Evolutionary conservation across 2,113 vertebrate genomes (phyloP).

Genomic region (Thermophis baileyi): DNA sequence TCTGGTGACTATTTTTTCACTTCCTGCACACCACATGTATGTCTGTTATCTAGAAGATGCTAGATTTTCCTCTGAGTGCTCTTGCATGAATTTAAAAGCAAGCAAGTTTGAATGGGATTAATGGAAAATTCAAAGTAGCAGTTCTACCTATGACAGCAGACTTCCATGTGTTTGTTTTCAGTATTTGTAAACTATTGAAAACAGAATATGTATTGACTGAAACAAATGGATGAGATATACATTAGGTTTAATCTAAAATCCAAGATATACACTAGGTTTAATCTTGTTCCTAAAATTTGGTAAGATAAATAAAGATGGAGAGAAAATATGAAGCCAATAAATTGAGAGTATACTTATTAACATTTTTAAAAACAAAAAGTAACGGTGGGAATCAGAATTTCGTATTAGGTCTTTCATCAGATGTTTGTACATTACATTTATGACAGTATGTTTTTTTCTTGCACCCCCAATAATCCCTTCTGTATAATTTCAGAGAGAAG

Average conservation of each 20-base stretch:
- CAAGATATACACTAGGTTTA: not conserved
- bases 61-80: constrained; percentile 53
- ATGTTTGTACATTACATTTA: constrained; percentile 52
- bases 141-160: constrained; percentile 40
- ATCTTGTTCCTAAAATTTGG: not conserved
- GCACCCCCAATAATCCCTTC: constrained; percentile 58
- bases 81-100: constrained; percentile 52
- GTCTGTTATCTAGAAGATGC: constrained; percentile 63
- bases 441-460: constrained; percentile 40
- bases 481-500: constrained; percentile 69
- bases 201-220: constrained; percentile 1
- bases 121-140: constrained; percentile 45
- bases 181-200: constrained; percentile 34
- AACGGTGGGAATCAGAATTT: not conserved
- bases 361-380: constrained; percentile 56
- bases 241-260: not conserved
- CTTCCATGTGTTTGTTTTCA: constrained; percentile 48
- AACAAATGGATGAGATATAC: accelerated
- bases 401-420: not conserved
- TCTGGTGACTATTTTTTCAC: constrained; percentile 74
- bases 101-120: constrained; percentile 57
- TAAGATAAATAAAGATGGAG: constrained; percentile 1
- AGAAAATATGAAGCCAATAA: constrained; percentile 19
- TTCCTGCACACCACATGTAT: constrained; percentile 58
- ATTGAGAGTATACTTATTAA: constrained; percentile 45